phyloP scores from a whole-genome alignment of 2,888 invertebrate genomes.

The Entomobrya multifasciata region DNA sequence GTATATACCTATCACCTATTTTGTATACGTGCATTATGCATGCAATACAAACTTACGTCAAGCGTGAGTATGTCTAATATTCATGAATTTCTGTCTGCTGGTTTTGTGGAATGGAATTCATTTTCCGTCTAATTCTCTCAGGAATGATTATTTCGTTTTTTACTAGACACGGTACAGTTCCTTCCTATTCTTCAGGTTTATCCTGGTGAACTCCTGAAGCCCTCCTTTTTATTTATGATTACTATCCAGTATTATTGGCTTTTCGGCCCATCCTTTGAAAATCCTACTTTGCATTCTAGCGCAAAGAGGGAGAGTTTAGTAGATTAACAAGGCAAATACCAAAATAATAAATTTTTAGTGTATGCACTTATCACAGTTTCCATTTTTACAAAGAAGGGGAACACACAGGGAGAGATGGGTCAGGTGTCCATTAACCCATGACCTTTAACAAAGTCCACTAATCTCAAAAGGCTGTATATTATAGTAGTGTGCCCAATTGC shows the following conservation, averaged over 20 bases:
- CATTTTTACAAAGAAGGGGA: slow-evolving; percentile 24
- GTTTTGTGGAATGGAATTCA: background rate
- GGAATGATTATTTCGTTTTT: background rate
- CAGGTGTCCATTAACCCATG: slow-evolving; percentile 65
- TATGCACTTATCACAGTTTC: slow-evolving; percentile 21
- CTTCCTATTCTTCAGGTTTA: background rate
- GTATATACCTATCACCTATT: no score
- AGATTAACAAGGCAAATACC: slow-evolving; percentile 42
- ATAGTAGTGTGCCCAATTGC: background rate
- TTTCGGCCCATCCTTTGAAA: slow-evolving; percentile 45
- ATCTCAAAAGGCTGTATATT: background rate
- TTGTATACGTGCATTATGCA: slow-evolving; percentile 26
- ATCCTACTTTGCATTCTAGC: no score
- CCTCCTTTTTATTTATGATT: slow-evolving; percentile 59
- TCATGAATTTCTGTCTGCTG: slow-evolving; percentile 32
- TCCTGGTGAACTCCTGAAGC: background rate
- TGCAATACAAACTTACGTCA: slow-evolving; percentile 18
- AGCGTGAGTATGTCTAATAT: slow-evolving; percentile 12
- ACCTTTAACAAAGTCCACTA: slow-evolving; percentile 46
- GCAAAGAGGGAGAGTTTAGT: no score
- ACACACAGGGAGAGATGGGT: slow-evolving; percentile 63
- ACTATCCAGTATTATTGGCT: slow-evolving; percentile 60
- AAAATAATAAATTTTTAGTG: slow-evolving; percentile 26
- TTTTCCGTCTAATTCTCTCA: slow-evolving; percentile 14
- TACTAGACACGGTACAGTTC: background rate